Evolutionary conservation across 2,113 vertebrate species (phyloP), one percentile per base, ranked within the genome.

Genomic region (Crypturellus undulatus): DNA sequence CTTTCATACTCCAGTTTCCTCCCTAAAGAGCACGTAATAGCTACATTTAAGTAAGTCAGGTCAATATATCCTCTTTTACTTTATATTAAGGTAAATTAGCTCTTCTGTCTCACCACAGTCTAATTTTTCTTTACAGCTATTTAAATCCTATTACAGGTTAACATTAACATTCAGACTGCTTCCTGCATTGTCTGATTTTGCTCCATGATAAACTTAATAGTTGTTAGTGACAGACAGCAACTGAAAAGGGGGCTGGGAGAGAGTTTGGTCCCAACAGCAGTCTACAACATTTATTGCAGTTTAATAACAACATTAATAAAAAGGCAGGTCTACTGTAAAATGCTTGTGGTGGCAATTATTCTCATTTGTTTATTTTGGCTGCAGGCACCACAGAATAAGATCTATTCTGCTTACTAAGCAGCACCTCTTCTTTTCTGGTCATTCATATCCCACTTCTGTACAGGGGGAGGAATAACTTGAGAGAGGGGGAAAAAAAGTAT

Each of bases 71-170:
- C 70, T 90, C 52, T 76, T 92, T 93, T 93, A 95, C 92, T 96
- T 97, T 92, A 93, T 89, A 73, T 88, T 94, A 96, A 94, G 84
- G 94, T 96, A 94, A 96, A 96, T 93, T 96, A 90, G 67, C 73
- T 90, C 94, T 96, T 94, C 95, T 94, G 86, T 92, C 92, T 91
- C 89, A 71, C 34, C 91, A 73, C 84, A 89, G 42, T 34, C 40
- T 72, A 90, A 69, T 83, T 94, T 90, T 93, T 91, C 91, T 95
- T 95, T 92, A 90, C 47, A 90, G 79, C 72, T 84, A 69, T 93
- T 95, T 97, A 93, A 97, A 95, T 95, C 83, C 80, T 94, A 92
- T 95, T 96, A 87, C 54, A 93, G 63, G 58, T 91, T 71, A 91
- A 59, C 60, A 60, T 91, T 86, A 94, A 93, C 85, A 93, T 95